These are phyloP conservation scores for Caenorhabditis macrosperma DNA, from an alignment of 2,888 invertebrate species.

Conservation along the genomic window DNA sequence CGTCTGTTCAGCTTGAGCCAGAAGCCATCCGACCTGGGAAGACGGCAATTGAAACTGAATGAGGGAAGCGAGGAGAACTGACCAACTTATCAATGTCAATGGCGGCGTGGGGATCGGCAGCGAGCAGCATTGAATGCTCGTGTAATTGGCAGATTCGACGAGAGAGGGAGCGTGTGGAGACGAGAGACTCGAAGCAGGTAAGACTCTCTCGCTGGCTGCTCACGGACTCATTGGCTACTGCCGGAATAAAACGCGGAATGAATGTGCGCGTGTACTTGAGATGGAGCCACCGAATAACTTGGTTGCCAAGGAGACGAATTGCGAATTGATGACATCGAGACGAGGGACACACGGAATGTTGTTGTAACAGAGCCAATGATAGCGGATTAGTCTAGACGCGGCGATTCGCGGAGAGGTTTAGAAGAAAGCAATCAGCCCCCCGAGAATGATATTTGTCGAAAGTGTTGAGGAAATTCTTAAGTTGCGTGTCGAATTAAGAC, in stretches of 20 bases:
- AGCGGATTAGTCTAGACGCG: slow-evolving; percentile 24
- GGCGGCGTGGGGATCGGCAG: slow-evolving; percentile 62
- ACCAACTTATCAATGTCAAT: slow-evolving; percentile 66
- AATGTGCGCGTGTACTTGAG: slow-evolving; percentile 45
- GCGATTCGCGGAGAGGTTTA: background rate
- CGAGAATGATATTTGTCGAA: slow-evolving; percentile 9
- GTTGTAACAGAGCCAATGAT: slow-evolving; percentile 1
- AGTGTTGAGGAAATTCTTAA: background rate
- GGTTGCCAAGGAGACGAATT: slow-evolving; percentile 40
- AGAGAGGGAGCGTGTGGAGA: background rate
- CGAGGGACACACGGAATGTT: background rate
- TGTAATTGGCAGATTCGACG: slow-evolving; percentile 16
- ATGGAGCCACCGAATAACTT: slow-evolving; percentile 41
- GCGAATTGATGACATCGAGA: slow-evolving; percentile 27
- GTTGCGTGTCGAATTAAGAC: background rate
- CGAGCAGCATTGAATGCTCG: slow-evolving; percentile 58
- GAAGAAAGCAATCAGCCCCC: slow-evolving; percentile 13
- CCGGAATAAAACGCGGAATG: slow-evolving; percentile 30
- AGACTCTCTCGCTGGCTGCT: slow-evolving; percentile 3
- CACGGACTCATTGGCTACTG: slow-evolving; percentile 4
- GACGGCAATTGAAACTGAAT: background rate
- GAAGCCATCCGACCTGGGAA: slow-evolving; percentile 54
- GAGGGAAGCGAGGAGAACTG: slow-evolving; percentile 21
- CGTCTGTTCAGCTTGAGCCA: slow-evolving; percentile 48
- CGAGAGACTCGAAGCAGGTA: slow-evolving; percentile 20